Base-by-base conservation (phyloP, 1,140 invertebrate species). In the Triops longicaudatus region DNA sequence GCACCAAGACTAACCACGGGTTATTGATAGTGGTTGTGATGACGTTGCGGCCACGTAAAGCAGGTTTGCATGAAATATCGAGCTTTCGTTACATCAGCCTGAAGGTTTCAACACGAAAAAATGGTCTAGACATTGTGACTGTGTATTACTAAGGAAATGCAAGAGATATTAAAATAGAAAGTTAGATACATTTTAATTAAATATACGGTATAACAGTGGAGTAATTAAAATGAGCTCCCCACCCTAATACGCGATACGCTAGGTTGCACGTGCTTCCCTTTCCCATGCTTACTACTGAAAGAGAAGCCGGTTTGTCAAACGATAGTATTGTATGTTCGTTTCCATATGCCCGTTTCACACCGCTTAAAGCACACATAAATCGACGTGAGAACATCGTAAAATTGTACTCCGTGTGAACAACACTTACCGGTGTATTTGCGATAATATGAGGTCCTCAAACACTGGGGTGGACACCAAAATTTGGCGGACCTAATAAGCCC, bases 281-380 rank as follows among this genome's bases (percentile, higher is more conserved):
- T 63, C 50, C 50, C 50, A 63, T 14, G 50, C 50, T 37, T 63
- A 63, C 50, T 63, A 17, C 50, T 63, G 50, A 63, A 63, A 63
- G 50, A 14, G 50, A 63, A 22, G 50, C 50, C 31, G 50, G 50
- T 22, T 63, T 63, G 50, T 63, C 50, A 63, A 63, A 63, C 9
- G 14, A 11, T 44, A n/a, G 14, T 7, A 22, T 22, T 63, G 14
- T 63, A n/a, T 22, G 6, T 14, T 63, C 50, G 10, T 22, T 63
- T 63, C 50, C 50, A 63, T 63, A 63, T 63, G 50, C 17, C 50
- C 22, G 50, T 63, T 22, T 63, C 7, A 17, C 50, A 63, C 50
- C 14, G 50, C 22, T 63, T 37, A 0, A 7, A 63, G 22, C 14
- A 63, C 50, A 63, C 50, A 12, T 14, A 63, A 63, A 6, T 12